phyloP scores from a whole-genome alignment of 2,888 invertebrate species.

The Agonum fuliginosum region DNA sequence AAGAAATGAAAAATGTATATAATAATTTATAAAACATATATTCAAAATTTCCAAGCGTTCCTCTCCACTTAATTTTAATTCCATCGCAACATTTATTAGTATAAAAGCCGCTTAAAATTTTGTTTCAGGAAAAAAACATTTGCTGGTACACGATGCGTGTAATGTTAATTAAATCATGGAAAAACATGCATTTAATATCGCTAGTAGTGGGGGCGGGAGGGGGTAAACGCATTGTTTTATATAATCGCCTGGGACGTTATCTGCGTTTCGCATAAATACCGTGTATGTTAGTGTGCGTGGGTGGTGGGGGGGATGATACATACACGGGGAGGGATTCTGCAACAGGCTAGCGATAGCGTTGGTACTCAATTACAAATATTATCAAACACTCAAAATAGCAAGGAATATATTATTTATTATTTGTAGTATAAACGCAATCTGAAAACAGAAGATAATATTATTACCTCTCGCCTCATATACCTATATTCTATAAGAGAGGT shows the following conservation, averaged over 20 bases:
- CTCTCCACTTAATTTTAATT: too few species aligned
- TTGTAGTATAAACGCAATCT: too few species aligned
- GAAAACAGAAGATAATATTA: too few species aligned
- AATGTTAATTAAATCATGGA: conserved; percentile 58
- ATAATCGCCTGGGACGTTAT: conserved; percentile 50
- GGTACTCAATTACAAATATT: too few species aligned
- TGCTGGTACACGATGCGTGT: conserved; percentile 33
- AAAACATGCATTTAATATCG: conserved; percentile 58
- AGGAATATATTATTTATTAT: too few species aligned
- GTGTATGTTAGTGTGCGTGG: not conserved
- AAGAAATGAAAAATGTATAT: too few species aligned
- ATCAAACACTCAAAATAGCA: too few species aligned
- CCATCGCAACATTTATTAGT: not conserved
- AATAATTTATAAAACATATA: too few species aligned
- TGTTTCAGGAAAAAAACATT: conserved; percentile 50
- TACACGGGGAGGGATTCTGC: not conserved
- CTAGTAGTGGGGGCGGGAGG: not conserved
- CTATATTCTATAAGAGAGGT: too few species aligned
- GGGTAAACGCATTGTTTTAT: conserved; percentile 46
- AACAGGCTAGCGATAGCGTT: too few species aligned
- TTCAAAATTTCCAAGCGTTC: too few species aligned
- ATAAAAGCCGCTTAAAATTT: conserved; percentile 49
- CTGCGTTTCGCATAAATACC: conserved; percentile 49
- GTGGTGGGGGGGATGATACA: not conserved
- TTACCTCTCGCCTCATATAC: too few species aligned